Evolutionary conservation across 2,888 invertebrate species (phyloP), one percentile per base, ranked within the genome.

Genomic region (Pyrgus malvae): DNA sequence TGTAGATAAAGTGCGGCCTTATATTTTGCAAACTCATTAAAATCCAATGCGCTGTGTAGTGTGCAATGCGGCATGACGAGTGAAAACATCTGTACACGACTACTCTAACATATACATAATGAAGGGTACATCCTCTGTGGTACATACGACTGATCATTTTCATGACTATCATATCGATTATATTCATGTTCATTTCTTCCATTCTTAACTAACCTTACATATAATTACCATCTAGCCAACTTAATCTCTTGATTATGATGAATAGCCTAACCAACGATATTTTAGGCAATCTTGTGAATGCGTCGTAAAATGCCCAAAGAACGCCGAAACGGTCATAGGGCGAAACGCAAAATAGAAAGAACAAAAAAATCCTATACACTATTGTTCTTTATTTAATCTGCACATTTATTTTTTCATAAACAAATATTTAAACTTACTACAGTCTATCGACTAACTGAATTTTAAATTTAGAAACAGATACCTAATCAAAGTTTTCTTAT

Each of bases 211-310:
- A 14, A 23, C 31, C 6, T 11, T 37, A 37, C n/a, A 23, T 12
- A 21, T 31, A 38, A 16, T n/a, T 37, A 37, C 7, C 12, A 1
- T 31, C 40, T 49, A 31, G 6, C 11, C 29, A 29, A 19, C 14
- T 21, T 3, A 11, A 21, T 7, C n/a, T 14, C 9, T 8, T 38
- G 4, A 23, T 11, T 23, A 14, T 25, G 33, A n/a, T n/a, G n/a
- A n/a, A 50, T 51, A 44, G 42, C 50, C 25, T 51, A 44, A 42
- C 42, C 42, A 51, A 51, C 19, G 16, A 51, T 35, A 33, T 42
- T 42, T 35, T 25, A 51, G 50, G 50, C 50, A 33, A 51, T 51
- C 42, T 31, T 50, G 49, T 50, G 49, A 50, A 51, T 51, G 50
- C 50, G 31, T 51, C 12, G 9, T 31, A 35, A 51, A 42, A 19